Base-by-base conservation (phyloP, 1,140 invertebrate species). In the Akabosia matsudoensis region DNA sequence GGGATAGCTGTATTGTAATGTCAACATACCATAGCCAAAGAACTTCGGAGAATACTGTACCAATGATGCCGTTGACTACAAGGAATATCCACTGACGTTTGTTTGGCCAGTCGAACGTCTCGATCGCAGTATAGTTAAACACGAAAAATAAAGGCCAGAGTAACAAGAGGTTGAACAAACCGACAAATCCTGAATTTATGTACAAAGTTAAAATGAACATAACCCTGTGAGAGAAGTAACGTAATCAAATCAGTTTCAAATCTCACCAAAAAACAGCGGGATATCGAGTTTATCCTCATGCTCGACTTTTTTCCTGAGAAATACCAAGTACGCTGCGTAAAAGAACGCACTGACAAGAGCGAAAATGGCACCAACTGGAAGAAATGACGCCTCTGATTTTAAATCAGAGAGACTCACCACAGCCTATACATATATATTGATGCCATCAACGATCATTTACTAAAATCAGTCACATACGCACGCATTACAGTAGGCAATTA, bases 241-340 rank as follows among this genome's bases (percentile, higher is more conserved):
- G 13, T 13, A 33, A 24, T 72, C 7, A 45, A 56, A 30, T 56
- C n/a, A 74, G 31, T 18, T 56, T 33, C 10, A 18, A 61, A 13
- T 82, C 85, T 87, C 84, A 92, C 92, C 94, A 86, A 96, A 95
- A 85, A 96, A 96, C 88, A 96, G 90, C 34, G 92, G 91, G 84
- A 96, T 92, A 85, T 95, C 92, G 83, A 96, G 89, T 85, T 92
- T 92, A 81, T 94, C 92, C 85, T 96, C 93, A 82, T 92, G 90
- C 82, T 93, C 91, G 16, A 94, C 91, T 85, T 92, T 92, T 82
- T 90, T 87, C 81, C 90, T 88, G 0, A 96, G 86, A 82, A 94
- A 91, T 70, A 96, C 93, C 78, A 95, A 87, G 85, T 95, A 96
- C 14, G 89, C 86, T 30, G 93, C 92, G 86, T 95, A 95, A 79